Evolutionary conservation across 2,888 invertebrate species (phyloP).

Genomic region (Macrophya annulata): DNA sequence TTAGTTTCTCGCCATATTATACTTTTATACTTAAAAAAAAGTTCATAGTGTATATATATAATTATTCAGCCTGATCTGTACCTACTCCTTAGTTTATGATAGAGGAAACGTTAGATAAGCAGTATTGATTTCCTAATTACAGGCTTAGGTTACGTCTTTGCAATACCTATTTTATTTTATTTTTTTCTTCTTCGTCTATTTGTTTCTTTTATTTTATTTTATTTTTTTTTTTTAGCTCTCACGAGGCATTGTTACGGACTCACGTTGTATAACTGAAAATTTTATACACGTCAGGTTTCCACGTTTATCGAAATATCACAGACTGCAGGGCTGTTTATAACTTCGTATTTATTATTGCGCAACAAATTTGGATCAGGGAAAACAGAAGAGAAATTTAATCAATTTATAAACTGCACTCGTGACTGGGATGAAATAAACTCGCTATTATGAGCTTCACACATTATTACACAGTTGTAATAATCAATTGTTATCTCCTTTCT

Average conservation of each 20-base stretch:
- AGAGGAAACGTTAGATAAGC: slow-evolving; percentile 21
- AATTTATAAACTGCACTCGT: neutral
- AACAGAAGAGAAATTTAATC: neutral
- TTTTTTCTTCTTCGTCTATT: neutral
- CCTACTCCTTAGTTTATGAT: neutral
- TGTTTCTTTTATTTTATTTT: neutral
- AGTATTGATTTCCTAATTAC: neutral
- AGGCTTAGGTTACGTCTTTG: slow-evolving; percentile 29
- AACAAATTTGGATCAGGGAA: neutral
- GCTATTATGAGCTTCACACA: too few species aligned
- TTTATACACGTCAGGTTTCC: neutral
- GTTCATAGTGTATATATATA: neutral
- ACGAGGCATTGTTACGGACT: slow-evolving; percentile 40
- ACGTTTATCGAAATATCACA: neutral
- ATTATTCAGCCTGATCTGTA: neutral
- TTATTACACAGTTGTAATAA: neutral
- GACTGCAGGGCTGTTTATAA: neutral
- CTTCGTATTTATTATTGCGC: neutral
- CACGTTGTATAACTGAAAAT: slow-evolving; percentile 36
- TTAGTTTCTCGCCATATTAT: too few species aligned
- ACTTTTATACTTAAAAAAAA: too few species aligned
- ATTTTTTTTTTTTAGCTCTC: slow-evolving; percentile 12
- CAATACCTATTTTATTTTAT: neutral
- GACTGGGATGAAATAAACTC: neutral
- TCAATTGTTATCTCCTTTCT: neutral